Conservation (phyloP, 2,888 invertebrate species). For the Cheilosia vulpina region DNA sequence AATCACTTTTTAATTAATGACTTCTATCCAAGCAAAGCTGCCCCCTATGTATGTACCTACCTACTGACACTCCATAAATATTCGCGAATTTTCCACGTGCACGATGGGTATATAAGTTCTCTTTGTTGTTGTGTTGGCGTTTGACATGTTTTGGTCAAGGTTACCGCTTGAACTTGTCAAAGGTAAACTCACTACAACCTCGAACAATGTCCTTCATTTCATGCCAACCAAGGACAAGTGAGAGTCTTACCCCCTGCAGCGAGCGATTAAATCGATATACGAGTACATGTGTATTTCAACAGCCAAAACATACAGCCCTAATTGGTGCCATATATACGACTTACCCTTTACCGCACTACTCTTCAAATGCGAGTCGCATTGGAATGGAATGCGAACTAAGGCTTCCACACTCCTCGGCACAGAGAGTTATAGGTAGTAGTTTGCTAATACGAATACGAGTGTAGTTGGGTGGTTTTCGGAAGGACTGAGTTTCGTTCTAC, state of each 20-base stretch:
- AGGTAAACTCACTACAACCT: conserved; percentile 50
- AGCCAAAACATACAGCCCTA: conserved; percentile 34
- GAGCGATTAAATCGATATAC: conserved; percentile 52
- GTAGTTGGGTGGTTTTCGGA: not conserved
- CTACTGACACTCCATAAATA: conserved; percentile 22
- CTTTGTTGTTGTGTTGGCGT: conserved; percentile 12
- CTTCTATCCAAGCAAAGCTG: conserved; percentile 6
- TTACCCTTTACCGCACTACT: not conserved
- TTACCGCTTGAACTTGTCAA: conserved; percentile 56
- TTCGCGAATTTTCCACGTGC: conserved; percentile 64
- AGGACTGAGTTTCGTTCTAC: not conserved
- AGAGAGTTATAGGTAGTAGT: not conserved
- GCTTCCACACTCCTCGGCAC: not conserved
- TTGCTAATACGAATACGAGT: not conserved
- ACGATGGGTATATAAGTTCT: conserved; percentile 6
- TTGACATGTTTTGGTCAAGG: conserved; percentile 64
- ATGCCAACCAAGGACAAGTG: conserved; percentile 55
- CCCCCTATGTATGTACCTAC: conserved; percentile 15
- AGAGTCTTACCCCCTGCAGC: conserved; percentile 55
- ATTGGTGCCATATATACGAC: conserved; percentile 26
- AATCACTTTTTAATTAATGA: conserved; percentile 40
- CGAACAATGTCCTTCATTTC: conserved; percentile 57
- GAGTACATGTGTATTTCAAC: conserved; percentile 12
- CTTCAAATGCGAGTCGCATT: conserved; percentile 11
- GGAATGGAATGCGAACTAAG: conserved; percentile 7